phyloP scores from a whole-genome alignment of 2,113 vertebrate species.

The Indicator indicator region DNA sequence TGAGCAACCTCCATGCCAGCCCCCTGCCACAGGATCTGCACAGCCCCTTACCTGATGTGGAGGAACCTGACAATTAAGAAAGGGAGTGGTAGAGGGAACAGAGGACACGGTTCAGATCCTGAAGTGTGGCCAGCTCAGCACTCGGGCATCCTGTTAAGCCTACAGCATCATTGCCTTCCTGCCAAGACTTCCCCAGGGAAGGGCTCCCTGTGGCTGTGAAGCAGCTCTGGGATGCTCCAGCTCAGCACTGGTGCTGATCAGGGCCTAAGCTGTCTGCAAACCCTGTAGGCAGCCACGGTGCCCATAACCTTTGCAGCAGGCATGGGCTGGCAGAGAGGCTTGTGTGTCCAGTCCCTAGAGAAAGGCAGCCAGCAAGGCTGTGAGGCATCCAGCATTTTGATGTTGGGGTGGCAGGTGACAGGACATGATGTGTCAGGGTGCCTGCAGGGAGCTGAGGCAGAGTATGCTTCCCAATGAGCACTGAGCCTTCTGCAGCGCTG shows the following conservation, averaged over 20 bases:
- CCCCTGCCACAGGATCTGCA: background rate
- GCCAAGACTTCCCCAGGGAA: background rate
- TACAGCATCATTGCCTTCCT: background rate
- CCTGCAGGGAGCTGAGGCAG: background rate
- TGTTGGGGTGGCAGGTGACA: background rate
- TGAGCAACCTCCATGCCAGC: background rate
- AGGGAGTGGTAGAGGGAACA: background rate
- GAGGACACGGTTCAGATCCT: background rate
- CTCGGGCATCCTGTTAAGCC: rapidly evolving
- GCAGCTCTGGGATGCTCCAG: background rate
- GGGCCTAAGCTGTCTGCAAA: background rate
- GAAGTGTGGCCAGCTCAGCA: rapidly evolving
- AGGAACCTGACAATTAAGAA: background rate
- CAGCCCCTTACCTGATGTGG: background rate
- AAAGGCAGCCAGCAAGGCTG: background rate
- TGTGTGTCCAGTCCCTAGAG: no score
- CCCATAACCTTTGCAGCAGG: rapidly evolving
- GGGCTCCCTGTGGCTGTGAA: background rate
- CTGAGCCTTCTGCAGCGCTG: background rate
- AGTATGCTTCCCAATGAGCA: rapidly evolving
- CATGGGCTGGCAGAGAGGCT: background rate
- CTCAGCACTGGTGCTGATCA: background rate
- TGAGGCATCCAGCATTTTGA: rapidly evolving
- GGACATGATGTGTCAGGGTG: background rate
- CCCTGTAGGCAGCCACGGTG: rapidly evolving